Base-by-base conservation (phyloP, 2,888 invertebrate genomes). In the Eristalis tenax region DNA sequence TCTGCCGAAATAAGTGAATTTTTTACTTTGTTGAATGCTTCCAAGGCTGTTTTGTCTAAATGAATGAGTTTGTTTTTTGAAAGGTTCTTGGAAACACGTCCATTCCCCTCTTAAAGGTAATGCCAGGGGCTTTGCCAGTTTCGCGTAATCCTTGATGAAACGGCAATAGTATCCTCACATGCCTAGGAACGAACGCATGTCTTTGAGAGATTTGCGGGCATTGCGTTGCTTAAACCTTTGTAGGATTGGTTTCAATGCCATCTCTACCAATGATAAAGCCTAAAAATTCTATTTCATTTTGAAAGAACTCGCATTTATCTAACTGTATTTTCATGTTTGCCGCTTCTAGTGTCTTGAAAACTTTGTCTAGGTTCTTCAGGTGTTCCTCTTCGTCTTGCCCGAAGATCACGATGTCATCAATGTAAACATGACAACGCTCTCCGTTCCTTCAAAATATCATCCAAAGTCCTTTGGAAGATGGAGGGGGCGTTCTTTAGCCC, bases 251-350 rank as follows among this genome's bases (percentile, higher is more conserved):
- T 32, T 32, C 10, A 32, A 32, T 32, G 8, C 10, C 32, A 32
- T 32, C 8, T 32, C 32, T 66, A 3, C 79, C 81, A 18, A 86
- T 57, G 10, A 91, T 68, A 63, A 90, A 91, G 2, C 91, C 91
- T 32, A 92, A 79, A 78, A 89, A 91, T 57, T 89, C 88, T 0
- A 91, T 89, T 79, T 89, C 87, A 18, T 89, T 88, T 50, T 83
- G 64, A 0, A 91, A 59, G 66, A 91, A 91, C 74, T 90, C 88
- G n/a, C 87, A 89, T 73, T 90, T 90, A 43, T 90, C 89, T 0
- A 90, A 40, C 69, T 90, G 77, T 3, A 78, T 38, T 63, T 78
- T 78, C 56, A 78, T 22, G 23, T 64, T 70, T n/a, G 87, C 87
- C 11, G 40, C 22, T 38, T 73, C 64, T 35, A 74, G 23, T 6